Evolutionary conservation across 1,140 invertebrate genomes (phyloP), one percentile per base, ranked within the genome.

Genomic region (Aphidius ervi): DNA sequence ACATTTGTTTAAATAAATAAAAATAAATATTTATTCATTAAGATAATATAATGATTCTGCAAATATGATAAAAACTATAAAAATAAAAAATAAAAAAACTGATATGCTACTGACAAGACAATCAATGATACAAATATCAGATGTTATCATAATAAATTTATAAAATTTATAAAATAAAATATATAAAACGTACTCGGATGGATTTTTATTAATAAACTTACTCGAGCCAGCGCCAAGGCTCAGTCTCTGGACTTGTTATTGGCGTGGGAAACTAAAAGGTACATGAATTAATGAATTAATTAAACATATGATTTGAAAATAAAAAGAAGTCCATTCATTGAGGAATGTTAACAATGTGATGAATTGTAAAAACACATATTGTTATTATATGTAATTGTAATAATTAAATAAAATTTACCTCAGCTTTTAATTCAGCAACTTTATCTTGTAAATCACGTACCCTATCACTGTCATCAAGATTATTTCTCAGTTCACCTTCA

Each of bases 401-500:
- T 16, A 16, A 16, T 16, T 16, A 16, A 16, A 16, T 16, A 16
- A 16, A 16, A 16, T 16, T 16, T 16, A 16, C 93, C 88, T 97
- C 93, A 46, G 93, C 92, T 81, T 94, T 92, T 10, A 95, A 81
- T 79, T 96, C 92, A 41, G 88, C 91, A 60, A 96, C 87, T 77
- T 91, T 91, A 79, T 95, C 93, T 76, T 94, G 92, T 46, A 96
- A 81, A 69, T 95, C 93, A 53, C 92, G 85, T 16, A 93, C 89
- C 70, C 88, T 85, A 61, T 93, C 91, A 60, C 88, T 90, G 68
- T 93, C 91, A 61, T 90, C 90, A 62, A 89, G 79, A 72, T 89
- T 90, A 59, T 86, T 88, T 63, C 90, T 83, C 43, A 97, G 82
- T 76, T 95, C 92, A 37, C 92, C 91, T 76, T 94, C 92, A 5